These are phyloP conservation scores for Bombus waltoni DNA, from an alignment of 1,140 invertebrate species.

Conservation along the genomic window DNA sequence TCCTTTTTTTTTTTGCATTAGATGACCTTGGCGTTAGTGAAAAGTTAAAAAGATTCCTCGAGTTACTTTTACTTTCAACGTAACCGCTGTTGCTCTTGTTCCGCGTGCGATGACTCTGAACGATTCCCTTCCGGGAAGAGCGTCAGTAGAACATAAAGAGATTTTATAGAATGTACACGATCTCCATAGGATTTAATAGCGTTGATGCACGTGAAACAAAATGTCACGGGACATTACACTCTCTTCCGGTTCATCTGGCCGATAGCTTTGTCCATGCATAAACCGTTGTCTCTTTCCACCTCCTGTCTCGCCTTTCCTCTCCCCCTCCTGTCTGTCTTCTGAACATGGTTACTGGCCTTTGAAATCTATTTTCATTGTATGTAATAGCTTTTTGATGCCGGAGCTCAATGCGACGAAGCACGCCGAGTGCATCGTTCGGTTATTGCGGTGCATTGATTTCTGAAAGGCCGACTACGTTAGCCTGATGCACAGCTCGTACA, in stretches of 20 bases:
- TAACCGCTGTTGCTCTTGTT: too few species aligned
- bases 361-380: conserved; percentile 57
- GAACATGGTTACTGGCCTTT: conserved; percentile 28
- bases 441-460: conserved; percentile 59
- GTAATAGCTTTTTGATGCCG: conserved; percentile 62
- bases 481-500: conserved; percentile 15
- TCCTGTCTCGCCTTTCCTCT: not conserved
- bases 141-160: conserved; percentile 19
- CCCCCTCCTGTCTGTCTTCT: conserved; percentile 8
- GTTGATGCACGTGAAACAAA: conserved; percentile 58
- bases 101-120: not conserved
- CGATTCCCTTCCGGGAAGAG: not conserved
- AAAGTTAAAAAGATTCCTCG: not conserved
- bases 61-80: not conserved
- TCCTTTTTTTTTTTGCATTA: too few species aligned
- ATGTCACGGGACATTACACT: conserved; percentile 67
- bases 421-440: conserved; percentile 36
- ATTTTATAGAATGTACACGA: conserved; percentile 15
- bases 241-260: conserved; percentile 57
- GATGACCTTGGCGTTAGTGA: not conserved
- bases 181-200: conserved; percentile 52
- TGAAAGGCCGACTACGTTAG: conserved; percentile 35
- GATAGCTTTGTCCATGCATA: conserved; percentile 52
- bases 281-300: conserved; percentile 31
- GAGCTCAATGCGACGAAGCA: conserved; percentile 41